Percentiles rank a stretch among this genome's conserved stretches.
Evolutionary conservation across 1,140 invertebrate genomes (phyloP).

Genomic region (Neodiprion virginianus): DNA sequence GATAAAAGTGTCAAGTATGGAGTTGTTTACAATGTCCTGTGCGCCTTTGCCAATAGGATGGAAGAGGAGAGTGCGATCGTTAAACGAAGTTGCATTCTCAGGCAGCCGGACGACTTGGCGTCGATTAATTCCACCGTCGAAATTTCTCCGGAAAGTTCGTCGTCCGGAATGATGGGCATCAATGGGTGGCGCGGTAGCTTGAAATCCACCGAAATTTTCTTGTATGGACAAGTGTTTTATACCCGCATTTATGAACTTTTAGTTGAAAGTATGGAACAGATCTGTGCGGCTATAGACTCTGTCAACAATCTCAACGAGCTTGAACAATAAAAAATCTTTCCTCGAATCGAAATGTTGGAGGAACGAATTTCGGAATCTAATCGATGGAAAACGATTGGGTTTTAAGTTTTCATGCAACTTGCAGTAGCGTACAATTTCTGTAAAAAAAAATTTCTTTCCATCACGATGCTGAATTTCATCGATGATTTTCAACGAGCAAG

Average conservation of each 20-base stretch:
- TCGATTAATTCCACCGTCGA: not conserved
- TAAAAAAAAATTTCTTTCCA: no score
- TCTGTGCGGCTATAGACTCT: conserved; percentile 34
- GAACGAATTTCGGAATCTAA: no score
- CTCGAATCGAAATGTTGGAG: no score
- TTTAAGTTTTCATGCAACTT: no score
- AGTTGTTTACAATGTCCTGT: conserved; percentile 30
- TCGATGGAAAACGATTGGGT: no score
- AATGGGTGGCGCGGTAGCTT: not conserved
- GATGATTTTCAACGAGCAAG: no score
- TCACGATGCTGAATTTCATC: no score
- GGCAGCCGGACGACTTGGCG: not conserved
- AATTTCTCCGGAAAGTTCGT: not conserved
- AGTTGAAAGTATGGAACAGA: conserved; percentile 20
- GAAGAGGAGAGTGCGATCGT: conserved; percentile 33
- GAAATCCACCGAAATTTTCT: not conserved
- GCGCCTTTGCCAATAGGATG: conserved; percentile 38
- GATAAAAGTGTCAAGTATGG: not conserved
- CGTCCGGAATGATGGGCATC: not conserved
- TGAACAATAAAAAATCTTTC: not conserved
- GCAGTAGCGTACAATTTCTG: no score
- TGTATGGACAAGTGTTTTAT: conserved; percentile 35
- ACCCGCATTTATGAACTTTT: conserved; percentile 33
- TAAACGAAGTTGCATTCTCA: conserved; percentile 9
- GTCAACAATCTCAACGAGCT: conserved; percentile 27